Evolutionary conservation across 2,888 invertebrate species (phyloP).

Genomic region (Mantis religiosa): DNA sequence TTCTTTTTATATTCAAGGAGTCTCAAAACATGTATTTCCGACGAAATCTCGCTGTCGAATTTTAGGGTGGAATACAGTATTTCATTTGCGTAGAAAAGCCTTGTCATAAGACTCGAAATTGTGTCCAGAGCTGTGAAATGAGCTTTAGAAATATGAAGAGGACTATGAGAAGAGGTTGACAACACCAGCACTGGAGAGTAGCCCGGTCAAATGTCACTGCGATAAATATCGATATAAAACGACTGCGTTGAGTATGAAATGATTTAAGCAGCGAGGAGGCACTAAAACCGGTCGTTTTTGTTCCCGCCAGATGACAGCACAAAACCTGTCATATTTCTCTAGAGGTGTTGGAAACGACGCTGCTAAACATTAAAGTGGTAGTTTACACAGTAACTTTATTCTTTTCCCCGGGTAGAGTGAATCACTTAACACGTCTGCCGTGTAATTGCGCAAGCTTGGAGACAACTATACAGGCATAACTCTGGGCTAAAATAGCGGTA

Average conservation of each 20-base stretch:
- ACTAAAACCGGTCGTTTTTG: neutral
- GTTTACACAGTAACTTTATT: neutral
- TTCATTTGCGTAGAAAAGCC: no score
- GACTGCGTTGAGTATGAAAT: neutral
- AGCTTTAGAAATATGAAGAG: no score
- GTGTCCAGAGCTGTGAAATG: no score
- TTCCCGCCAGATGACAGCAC: neutral
- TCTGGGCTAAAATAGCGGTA: neutral
- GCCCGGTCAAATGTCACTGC: no score
- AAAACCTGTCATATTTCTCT: neutral
- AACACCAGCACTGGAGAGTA: no score
- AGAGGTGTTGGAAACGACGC: neutral
- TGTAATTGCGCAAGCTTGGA: neutral
- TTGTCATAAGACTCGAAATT: no score
- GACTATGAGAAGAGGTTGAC: no score
- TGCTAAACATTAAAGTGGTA: neutral
- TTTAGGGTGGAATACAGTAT: no score
- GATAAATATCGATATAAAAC: neutral
- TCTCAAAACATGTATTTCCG: no score
- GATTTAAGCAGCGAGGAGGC: no score
- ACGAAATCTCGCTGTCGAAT: no score
- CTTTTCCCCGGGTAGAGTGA: neutral
- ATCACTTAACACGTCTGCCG: neutral
- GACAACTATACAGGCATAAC: neutral
- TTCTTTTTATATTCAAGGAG: no score